These are phyloP conservation scores for Drosophila willistoni DNA, from an alignment of 1,140 invertebrate species.

Conservation along the genomic window DNA sequence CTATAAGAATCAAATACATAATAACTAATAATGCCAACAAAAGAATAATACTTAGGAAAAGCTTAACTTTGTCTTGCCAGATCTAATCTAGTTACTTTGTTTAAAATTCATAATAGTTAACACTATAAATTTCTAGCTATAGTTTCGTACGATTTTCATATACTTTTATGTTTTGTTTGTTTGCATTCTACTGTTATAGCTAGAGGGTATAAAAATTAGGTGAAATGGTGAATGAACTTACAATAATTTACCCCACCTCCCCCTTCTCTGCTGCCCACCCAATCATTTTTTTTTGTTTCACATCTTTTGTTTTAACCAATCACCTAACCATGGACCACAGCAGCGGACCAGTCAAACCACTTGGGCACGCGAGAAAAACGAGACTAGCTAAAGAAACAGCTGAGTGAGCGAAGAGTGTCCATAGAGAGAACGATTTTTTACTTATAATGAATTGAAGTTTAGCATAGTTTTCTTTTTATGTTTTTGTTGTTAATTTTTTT, in stretches of 20 bases:
- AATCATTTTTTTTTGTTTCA: neutral
- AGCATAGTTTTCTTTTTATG: neutral
- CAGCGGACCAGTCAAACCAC: conserved; percentile 70
- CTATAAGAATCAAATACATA: too few relatives aligned
- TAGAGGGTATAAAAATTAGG: conserved; percentile 60
- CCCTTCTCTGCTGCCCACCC: neutral
- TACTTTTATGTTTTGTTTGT: neutral
- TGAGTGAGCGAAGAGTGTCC: conserved; percentile 10
- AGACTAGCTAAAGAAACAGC: conserved; percentile 58
- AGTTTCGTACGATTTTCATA: conserved; percentile 7
- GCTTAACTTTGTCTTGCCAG: too few relatives aligned
- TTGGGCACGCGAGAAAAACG: conserved; percentile 53
- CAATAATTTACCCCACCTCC: conserved; percentile 23
- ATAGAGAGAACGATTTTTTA: conserved; percentile 30
- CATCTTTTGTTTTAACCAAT: conserved; percentile 45
- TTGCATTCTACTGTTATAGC: neutral
- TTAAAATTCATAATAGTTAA: neutral
- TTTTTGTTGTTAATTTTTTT: neutral
- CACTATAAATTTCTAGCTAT: neutral
- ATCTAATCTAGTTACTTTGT: neutral
- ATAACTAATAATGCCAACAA: too few relatives aligned
- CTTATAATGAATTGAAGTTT: conserved; percentile 29
- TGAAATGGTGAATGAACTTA: conserved; percentile 77
- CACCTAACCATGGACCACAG: conserved; percentile 16
- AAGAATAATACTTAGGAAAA: too few relatives aligned